Evolutionary conservation across 2,888 invertebrate genomes (phyloP).

Genomic region (Bunonema sp.): DNA sequence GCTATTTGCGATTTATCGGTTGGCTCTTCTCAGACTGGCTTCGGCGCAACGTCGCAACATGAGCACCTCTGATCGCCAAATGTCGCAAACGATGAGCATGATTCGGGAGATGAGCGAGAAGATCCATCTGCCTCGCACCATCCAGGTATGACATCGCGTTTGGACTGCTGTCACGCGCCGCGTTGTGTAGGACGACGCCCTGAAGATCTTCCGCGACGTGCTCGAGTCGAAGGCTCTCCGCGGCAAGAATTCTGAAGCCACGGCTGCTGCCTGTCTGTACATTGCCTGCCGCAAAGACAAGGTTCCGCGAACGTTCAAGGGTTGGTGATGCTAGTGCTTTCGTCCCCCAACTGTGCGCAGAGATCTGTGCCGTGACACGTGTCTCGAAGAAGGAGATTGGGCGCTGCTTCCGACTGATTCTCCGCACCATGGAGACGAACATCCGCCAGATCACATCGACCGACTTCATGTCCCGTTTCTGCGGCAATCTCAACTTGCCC

Average conservation of each 20-base stretch:
- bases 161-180: too few species aligned
- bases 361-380: constrained; percentile 86
- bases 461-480: constrained; percentile 83
- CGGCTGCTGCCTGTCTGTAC: constrained; percentile 92
- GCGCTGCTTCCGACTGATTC: constrained; percentile 83
- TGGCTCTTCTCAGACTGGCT: constrained; percentile 23
- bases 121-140: constrained; percentile 85
- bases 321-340: constrained; percentile 10
- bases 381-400: constrained; percentile 98
- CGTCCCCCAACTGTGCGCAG: too few species aligned
- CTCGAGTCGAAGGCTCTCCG: constrained; percentile 39
- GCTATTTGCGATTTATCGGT: too few species aligned
- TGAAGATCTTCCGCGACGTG: constrained; percentile 79
- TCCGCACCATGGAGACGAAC: constrained; percentile 85
- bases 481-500: constrained; percentile 69
- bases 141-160: constrained; percentile 56
- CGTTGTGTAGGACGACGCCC: constrained; percentile 67
- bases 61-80: constrained; percentile 81
- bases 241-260: constrained; percentile 65
- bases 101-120: constrained; percentile 95
- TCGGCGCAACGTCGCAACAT: constrained; percentile 47
- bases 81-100: constrained; percentile 87
- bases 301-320: constrained; percentile 83
- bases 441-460: constrained; percentile 93
- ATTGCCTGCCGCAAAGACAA: constrained; percentile 96